A percentile compares a stretch with the other conserved stretches of the same genome.
Conservation (phyloP, 2,797 vertebrate species). For the Peromyscus nudipes region DNA sequence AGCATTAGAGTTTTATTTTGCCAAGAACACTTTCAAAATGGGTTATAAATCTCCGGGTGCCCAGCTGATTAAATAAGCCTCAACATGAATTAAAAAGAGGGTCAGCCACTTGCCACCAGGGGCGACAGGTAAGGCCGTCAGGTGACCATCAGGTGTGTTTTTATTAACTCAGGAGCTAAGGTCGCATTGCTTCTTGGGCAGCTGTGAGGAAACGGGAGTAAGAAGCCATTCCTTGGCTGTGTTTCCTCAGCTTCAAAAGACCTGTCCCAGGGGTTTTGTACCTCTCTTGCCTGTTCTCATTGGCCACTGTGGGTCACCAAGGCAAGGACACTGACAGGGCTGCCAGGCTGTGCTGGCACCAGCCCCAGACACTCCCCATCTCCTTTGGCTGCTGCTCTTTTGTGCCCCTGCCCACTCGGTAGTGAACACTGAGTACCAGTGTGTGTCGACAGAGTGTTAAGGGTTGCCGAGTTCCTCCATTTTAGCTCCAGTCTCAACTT, state of each 20-base stretch:
- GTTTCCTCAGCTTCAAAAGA: not conserved
- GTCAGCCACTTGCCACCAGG: conserved; percentile 37
- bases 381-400: not conserved
- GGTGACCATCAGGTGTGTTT: not conserved
- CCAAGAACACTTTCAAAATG: conserved; percentile 70
- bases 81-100: conserved; percentile 57
- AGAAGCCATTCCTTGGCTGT: not conserved
- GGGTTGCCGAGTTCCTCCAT: not conserved
- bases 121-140: conserved; percentile 52
- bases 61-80: conserved; percentile 65
- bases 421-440: not conserved
- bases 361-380: not conserved
- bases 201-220: not conserved
- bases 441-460: not conserved
- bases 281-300: not conserved
- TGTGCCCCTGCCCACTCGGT: not conserved
- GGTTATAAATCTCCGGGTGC: conserved; percentile 68
- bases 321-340: not conserved
- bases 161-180: conserved; percentile 51
- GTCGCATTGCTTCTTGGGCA: not conserved
- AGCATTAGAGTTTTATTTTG: conserved; percentile 72
- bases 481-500: not conserved
- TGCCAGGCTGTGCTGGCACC: not conserved
- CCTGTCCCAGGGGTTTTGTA: not conserved
- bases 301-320: not conserved